Evolutionary conservation across 2,113 vertebrate genomes (phyloP), one percentile per base, ranked within the genome.

Genomic region (Panthera leo): DNA sequence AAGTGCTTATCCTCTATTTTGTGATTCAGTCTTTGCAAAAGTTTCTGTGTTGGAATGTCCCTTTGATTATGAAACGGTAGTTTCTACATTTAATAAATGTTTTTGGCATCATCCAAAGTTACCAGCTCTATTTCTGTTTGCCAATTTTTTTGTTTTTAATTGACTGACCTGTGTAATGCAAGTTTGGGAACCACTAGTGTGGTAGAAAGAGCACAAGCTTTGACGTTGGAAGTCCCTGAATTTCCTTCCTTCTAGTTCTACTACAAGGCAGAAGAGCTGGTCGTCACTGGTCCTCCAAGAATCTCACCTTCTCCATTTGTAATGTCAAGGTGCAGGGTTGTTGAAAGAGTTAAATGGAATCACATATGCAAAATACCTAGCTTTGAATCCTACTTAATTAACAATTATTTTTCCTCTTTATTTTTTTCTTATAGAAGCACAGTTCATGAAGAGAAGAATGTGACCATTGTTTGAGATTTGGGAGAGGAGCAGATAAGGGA

Each of bases 11-110:
- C 7, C 19, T 97, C 19, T 89, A 19, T 94, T 90, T 95, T 94
- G 83, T 94, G 39, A 86, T n/a, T 48, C 23, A 42, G 36, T 39
- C 75, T 83, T 95, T 97, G 15, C 8, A 93, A 63, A 82, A 18
- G 48, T 39, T 94, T 83, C 55, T 91, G 34, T 68, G 18, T 86
- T 93, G 42, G 88, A 85, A 91, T 95, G 51, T 31, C 18, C 7
- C 29, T 93, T 94, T 89, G 90, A n/a, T 95, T 93, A 85, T 73
- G 19, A 96, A 96, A 95, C 63, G 14, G 5, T 91, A 70, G 14
- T 45, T 75, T 93, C 91, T 63, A 82, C n/a, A 27, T 96, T 89
- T 65, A 75, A 84, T 89, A 51, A 75, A 84, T 55, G 9, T 88
- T 96, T 85, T 85, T 75, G 87, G 13, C 55, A 91, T 25, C 42